phyloP scores from a whole-genome alignment of 2,888 invertebrate genomes.

The Selenia dentaria region DNA sequence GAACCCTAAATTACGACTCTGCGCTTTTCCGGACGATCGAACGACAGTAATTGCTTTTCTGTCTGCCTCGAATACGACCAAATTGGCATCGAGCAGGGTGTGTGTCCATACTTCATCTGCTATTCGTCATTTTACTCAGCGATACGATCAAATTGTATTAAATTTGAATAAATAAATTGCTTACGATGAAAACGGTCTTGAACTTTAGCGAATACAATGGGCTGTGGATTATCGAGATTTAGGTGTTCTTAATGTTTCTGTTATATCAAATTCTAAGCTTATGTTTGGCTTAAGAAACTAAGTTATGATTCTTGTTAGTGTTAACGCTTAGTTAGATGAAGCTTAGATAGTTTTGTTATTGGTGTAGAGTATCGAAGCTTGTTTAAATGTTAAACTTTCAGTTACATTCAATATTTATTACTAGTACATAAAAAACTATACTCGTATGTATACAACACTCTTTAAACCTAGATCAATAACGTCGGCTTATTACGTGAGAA shows the following conservation, averaged over 20 bases:
- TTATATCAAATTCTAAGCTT: constrained; percentile 6
- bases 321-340: neutral
- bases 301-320: constrained; percentile 1
- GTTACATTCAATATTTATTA: too few species aligned
- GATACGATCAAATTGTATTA: constrained; percentile 35
- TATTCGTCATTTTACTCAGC: constrained; percentile 25
- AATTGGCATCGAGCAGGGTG: constrained; percentile 50
- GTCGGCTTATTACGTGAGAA: too few species aligned
- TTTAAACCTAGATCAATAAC: too few species aligned
- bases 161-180: constrained; percentile 34
- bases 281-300: neutral
- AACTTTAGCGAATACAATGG: constrained; percentile 21
- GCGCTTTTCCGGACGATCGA: constrained; percentile 68
- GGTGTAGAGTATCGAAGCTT: neutral
- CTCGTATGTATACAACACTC: too few species aligned
- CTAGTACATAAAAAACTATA: too few species aligned
- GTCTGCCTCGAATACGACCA: constrained; percentile 54
- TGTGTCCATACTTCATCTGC: constrained; percentile 30
- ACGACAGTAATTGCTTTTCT: constrained; percentile 74
- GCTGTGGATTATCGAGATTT: constrained; percentile 20
- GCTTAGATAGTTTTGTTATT: neutral
- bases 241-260: constrained; percentile 8
- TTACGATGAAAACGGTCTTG: constrained; percentile 21
- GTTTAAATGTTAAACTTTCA: too few species aligned
- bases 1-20: constrained; percentile 56